Percentiles rank a stretch among this genome's conserved stretches.
phyloP scores from a whole-genome alignment of 2,113 vertebrate genomes.

The Triplophysa dalaica region DNA sequence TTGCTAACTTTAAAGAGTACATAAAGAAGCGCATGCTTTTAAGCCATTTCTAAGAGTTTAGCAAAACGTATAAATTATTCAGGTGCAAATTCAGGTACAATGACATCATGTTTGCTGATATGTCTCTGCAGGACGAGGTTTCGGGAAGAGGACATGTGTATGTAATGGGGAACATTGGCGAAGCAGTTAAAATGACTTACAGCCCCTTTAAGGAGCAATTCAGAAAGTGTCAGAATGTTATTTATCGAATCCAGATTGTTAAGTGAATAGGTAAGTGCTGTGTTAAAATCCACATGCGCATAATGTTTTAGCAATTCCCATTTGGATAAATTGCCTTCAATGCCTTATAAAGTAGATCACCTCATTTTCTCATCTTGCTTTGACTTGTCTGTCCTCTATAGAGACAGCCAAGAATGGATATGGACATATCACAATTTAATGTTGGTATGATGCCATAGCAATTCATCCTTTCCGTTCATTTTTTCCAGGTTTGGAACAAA shows the following conservation, averaged over 20 bases:
- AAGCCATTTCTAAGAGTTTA: too few relatives aligned
- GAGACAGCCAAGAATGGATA: neutral
- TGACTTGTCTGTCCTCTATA: neutral
- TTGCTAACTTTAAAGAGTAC: too few relatives aligned
- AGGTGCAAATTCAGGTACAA: neutral
- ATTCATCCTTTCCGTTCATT: neutral
- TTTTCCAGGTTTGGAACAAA: neutral
- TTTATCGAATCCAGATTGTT: neutral
- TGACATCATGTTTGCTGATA: neutral
- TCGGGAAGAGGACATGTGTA: neutral
- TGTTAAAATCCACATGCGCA: neutral
- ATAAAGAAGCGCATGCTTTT: too few relatives aligned
- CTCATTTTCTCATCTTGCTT: neutral
- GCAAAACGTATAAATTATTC: neutral
- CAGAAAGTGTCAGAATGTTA: neutral
- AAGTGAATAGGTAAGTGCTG: slow-evolving; percentile 7
- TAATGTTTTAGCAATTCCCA: slow-evolving; percentile 4
- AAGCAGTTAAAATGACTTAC: neutral
- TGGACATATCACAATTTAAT: neutral
- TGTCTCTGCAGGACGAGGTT: neutral
- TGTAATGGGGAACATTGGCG: neutral
- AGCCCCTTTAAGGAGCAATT: neutral
- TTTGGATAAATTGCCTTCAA: neutral
- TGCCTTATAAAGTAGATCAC: slow-evolving; percentile 2
- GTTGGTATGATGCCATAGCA: neutral